Evolutionary conservation across 2,113 vertebrate species (phyloP).

Genomic region (Seriola quinqueradiata): DNA sequence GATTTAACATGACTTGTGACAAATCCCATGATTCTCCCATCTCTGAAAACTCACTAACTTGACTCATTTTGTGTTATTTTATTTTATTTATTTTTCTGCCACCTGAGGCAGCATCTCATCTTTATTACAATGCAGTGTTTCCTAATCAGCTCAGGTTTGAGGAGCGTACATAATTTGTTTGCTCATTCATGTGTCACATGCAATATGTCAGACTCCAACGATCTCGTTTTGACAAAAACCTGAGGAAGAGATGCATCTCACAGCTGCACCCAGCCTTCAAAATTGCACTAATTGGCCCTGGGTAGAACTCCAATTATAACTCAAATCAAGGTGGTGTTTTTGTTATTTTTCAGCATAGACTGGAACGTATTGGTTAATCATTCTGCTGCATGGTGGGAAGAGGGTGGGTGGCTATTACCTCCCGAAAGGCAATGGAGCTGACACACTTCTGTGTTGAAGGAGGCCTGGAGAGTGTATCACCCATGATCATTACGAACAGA

Average conservation of each 20-base stretch:
- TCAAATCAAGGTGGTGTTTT: conserved; percentile 15
- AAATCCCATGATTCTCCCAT: no score
- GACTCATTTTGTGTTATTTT: no score
- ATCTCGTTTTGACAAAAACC: conserved; percentile 28
- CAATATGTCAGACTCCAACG: conserved; percentile 47
- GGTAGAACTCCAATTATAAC: not conserved
- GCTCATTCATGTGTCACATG: conserved; percentile 47
- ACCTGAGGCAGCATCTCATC: not conserved
- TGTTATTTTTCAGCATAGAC: not conserved
- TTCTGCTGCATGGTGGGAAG: not conserved
- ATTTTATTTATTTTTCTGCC: not conserved
- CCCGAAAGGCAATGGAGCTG: conserved; percentile 1
- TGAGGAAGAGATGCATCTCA: conserved; percentile 1
- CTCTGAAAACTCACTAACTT: no score
- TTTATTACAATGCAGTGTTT: not conserved
- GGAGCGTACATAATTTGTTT: conserved; percentile 47
- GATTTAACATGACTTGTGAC: no score
- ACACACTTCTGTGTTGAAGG: conserved; percentile 5
- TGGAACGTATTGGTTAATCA: not conserved
- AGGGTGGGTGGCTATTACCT: not conserved
- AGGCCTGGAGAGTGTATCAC: conserved; percentile 52
- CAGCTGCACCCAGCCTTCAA: conserved; percentile 21
- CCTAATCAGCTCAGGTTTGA: conserved; percentile 32
- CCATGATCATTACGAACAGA: conserved; percentile 56
- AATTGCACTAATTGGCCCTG: conserved; percentile 9